Evolutionary conservation across 2,888 invertebrate species (phyloP), one percentile per base, ranked within the genome.

Genomic region (Aelia acuminata): DNA sequence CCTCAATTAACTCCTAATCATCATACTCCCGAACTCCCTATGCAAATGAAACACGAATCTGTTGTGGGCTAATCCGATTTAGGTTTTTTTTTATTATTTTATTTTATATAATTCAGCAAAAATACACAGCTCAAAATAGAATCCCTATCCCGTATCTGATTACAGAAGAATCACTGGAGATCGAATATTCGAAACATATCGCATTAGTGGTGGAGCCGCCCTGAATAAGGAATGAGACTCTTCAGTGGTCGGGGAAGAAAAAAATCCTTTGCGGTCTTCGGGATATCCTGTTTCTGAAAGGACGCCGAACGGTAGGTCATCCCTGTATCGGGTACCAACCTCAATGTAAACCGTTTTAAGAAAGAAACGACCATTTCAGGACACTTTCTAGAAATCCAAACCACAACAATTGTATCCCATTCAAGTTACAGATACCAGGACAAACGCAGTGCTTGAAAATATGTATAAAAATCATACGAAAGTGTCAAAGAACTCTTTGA

Each of bases 191-290:
- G 63, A 70, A 70, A 70, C 63, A 70, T 70, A 70, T 70, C 63
- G 63, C 63, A 70, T 70, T 70, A 70, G 63, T 70, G 63, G 18
- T 20, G 18, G 35, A 20, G 35, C 63, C 63, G 63, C 63, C 35
- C 63, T 70, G 63, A 70, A 70, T 70, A 70, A 70, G 63, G 63
- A 70, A 70, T 70, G 63, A 70, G 63, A 35, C 63, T 70, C 63
- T 35, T 70, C 35, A 31, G 63, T 35, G 63, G 63, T 70, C 63
- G 63, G 35, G 8, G 15, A 70, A 57, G 57, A 57, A 57, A 63
- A 63, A 70, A 70, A 70, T 70, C 63, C 63, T 70, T 70, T 70
- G 35, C 63, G 63, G 63, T 70, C 63, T 70, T 70, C 18, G 35
- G 63, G 63, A 70, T 70, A 70, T 70, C 63, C 63, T 70, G 35